Base-by-base conservation (phyloP, 2,113 vertebrate species). In the Myotis yumanensis region DNA sequence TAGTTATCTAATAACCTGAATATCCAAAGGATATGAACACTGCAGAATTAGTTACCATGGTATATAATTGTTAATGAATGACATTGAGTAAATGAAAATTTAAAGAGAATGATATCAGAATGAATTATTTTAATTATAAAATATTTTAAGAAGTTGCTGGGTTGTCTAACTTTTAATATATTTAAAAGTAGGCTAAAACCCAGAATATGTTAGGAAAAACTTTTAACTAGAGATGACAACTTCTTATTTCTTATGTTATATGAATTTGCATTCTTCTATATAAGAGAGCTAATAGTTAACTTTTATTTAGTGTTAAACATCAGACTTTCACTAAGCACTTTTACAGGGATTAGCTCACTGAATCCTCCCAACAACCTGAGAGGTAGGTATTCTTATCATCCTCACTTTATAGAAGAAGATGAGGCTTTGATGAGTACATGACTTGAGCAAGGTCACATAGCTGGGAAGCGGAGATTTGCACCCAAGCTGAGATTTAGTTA, bases 101-200 rank as follows among this genome's bases (percentile, higher is more conserved):
- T 95, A 93, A 86, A 92, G 23, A 28, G 23, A 51, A 9, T 81
- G n/a, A 62, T 96, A 87, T 20, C 76, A 94, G 25, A 43, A 72
- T 82, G 32, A 96, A 86, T n/a, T 95, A 66, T 46, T 90, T 95
- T 92, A 96, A 88, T 90, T 92, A 93, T 83, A 72, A 92, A 88
- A 3, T 92, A 68, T 89, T 82, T 7, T 82, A 89, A 86, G 37
- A 93, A 90, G 91, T 85, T 89, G 1, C 81, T 94, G 59, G 54
- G 18, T 54, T 76, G 54, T 93, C 51, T 88, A 90, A 79, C 48
- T 51, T 51, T 51, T 51, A 77, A 51, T 51, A 77, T 51, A 77
- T 77, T 77, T 52, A 52, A 77, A 76, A 77, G 51, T n/a, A 77
- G 30, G n/a, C 30, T 52, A 77, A 51, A n/a, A n/a, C 30, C 17